A percentile compares a stretch with the other conserved stretches of the same genome.
These are phyloP conservation scores for Gasterosteus aculeatus DNA, from an alignment of 2,113 vertebrate species.

Conservation along the genomic window DNA sequence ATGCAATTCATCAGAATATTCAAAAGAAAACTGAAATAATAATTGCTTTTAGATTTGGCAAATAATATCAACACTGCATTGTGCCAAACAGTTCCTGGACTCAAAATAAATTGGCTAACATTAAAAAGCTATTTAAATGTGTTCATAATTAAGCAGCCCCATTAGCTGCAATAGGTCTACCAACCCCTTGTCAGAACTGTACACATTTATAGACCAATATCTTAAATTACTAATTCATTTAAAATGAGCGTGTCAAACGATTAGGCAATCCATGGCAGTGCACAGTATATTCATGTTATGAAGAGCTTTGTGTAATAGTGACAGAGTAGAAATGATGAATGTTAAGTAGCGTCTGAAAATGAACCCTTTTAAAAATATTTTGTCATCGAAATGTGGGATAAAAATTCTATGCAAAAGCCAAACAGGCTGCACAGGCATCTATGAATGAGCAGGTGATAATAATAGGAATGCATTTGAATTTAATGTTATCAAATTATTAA, in stretches of 20 bases:
- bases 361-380: neutral
- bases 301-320: neutral
- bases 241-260: neutral
- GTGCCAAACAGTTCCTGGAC: neutral
- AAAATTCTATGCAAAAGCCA: neutral
- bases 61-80: neutral
- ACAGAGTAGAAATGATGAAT: neutral
- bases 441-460: neutral
- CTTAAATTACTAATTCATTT: neutral
- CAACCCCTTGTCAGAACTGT: neutral
- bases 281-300: neutral
- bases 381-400: neutral
- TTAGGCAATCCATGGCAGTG: neutral
- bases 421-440: no score
- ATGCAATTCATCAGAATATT: neutral
- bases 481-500: neutral
- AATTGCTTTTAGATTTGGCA: neutral
- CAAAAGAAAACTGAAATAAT: neutral
- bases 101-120: neutral
- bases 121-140: neutral
- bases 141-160: neutral
- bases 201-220: neutral
- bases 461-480: neutral
- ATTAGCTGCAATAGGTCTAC: neutral
- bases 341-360: neutral